Evolutionary conservation across 2,113 vertebrate species (phyloP).

Genomic region (Saimiri boliviensis): DNA sequence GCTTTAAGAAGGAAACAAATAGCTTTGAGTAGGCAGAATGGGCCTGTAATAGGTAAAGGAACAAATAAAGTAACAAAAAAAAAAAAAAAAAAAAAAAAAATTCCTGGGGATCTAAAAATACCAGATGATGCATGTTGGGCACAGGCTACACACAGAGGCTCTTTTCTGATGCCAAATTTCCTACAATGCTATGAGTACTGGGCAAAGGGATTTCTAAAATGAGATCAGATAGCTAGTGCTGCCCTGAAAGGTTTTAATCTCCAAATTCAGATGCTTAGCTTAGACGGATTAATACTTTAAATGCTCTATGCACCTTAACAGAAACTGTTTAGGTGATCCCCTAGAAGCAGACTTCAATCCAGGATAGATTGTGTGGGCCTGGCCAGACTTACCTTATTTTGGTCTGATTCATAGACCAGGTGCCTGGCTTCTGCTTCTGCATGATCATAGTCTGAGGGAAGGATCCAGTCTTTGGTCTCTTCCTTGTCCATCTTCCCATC

Average conservation of each 20-base stretch:
- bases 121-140: not conserved
- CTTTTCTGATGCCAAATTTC: not conserved
- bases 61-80: not conserved
- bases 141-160: not conserved
- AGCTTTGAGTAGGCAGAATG: slow-evolving; percentile 21
- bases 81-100: not conserved
- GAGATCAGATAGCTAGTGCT: not conserved
- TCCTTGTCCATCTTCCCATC: slow-evolving; percentile 96
- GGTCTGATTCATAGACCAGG: slow-evolving; percentile 92
- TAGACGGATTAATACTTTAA: slow-evolving; percentile 9
- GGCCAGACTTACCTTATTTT: slow-evolving; percentile 88
- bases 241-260: not conserved
- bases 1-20: slow-evolving; percentile 36
- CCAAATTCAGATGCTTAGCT: not conserved
- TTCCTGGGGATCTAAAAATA: not conserved
- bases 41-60: not conserved
- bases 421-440: slow-evolving; percentile 94
- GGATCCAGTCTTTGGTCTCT: slow-evolving; percentile 95
- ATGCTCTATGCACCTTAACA: not conserved
- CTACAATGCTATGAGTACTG: not conserved
- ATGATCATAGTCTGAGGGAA: slow-evolving; percentile 93
- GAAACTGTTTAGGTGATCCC: not conserved
- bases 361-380: not conserved
- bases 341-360: not conserved
- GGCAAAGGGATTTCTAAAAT: slow-evolving; percentile 35